These are phyloP conservation scores for Eulemur mongoz DNA, from an alignment of 2,797 vertebrate genomes.

Conservation along the genomic window DNA sequence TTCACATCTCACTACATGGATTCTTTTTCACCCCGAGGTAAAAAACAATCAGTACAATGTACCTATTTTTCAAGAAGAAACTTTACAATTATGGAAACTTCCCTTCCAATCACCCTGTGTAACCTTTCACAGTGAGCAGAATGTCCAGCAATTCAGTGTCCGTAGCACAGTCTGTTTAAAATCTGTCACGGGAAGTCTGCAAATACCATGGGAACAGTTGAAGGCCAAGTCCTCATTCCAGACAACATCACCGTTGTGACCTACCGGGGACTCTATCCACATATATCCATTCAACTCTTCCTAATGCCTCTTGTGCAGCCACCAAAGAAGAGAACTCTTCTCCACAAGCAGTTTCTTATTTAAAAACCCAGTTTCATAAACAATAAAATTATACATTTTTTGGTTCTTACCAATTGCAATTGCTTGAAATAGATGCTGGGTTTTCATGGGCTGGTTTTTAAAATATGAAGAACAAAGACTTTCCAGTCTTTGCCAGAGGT, in stretches of 20 bases:
- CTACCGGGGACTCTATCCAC: background rate
- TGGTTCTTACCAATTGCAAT: background rate
- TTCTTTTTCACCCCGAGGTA: background rate
- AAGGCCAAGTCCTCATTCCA: background rate
- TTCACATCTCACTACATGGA: background rate
- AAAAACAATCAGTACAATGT: background rate
- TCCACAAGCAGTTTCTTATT: background rate
- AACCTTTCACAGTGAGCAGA: background rate
- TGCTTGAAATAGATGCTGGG: background rate
- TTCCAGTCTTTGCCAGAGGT: background rate
- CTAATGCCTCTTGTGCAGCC: background rate
- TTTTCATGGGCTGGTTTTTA: conserved; percentile 46
- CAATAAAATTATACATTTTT: conserved; percentile 53
- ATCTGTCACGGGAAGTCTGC: conserved; percentile 4
- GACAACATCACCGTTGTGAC: background rate
- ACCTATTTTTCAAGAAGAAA: conserved; percentile 50
- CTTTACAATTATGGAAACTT: conserved; percentile 41
- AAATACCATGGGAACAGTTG: background rate
- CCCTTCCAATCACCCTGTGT: background rate
- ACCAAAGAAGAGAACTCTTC: background rate
- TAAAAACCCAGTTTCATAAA: conserved; percentile 42
- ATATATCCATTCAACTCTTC: background rate
- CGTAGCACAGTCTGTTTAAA: conserved; percentile 3
- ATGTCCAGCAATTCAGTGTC: background rate
- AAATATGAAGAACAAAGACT: conserved; percentile 47